These are phyloP conservation scores for Sardinella longiceps DNA, from an alignment of 2,797 vertebrate species.

Conservation along the genomic window DNA sequence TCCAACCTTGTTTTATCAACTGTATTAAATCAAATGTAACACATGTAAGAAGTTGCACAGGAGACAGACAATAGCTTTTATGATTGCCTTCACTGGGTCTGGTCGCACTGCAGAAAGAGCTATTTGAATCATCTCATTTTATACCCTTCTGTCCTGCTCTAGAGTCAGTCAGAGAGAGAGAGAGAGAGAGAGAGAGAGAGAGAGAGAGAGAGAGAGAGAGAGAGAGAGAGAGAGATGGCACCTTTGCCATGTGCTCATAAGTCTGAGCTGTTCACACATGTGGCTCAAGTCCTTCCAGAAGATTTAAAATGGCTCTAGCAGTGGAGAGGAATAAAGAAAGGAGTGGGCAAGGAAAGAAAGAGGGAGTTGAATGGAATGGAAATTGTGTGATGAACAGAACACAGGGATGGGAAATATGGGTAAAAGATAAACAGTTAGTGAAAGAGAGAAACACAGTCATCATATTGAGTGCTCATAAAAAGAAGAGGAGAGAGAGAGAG, in stretches of 20 bases:
- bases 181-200: not conserved
- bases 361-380: not conserved
- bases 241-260: constrained; percentile 24
- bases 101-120: constrained; percentile 73
- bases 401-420: not conserved
- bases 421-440: not conserved
- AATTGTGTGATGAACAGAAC: not conserved
- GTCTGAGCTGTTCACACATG: not conserved
- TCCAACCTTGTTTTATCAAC: constrained; percentile 68
- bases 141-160: constrained; percentile 56
- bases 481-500: not conserved
- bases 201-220: constrained; percentile 17
- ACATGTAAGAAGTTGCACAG: constrained; percentile 79
- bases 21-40: constrained; percentile 84
- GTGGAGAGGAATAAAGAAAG: not conserved
- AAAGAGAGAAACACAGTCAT: not conserved
- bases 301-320: constrained; percentile 14
- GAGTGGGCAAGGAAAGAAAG: not conserved
- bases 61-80: constrained; percentile 82
- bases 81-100: constrained; percentile 78
- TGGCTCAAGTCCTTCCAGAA: constrained; percentile 8
- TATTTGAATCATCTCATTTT: constrained; percentile 87
- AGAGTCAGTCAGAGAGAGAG: not conserved
- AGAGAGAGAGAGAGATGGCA: constrained; percentile 17
- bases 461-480: not conserved